A percentile compares a stretch with the other conserved stretches of the same genome.
These are phyloP conservation scores for Pachydiplax longipennis DNA, from an alignment of 2,888 invertebrate genomes.

Conservation along the genomic window DNA sequence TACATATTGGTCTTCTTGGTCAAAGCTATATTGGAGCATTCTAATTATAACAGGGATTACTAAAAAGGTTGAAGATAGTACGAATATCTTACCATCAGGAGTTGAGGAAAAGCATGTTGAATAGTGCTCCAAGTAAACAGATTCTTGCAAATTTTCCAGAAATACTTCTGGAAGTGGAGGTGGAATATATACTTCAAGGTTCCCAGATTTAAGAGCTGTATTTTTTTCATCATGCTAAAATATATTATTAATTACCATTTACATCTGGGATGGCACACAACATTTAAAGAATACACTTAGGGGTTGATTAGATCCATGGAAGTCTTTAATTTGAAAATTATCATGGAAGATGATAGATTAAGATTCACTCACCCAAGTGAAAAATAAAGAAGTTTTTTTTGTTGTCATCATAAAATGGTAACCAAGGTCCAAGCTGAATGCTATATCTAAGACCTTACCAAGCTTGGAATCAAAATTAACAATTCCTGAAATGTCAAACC, in stretches of 20 bases:
- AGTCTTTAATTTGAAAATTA: not conserved
- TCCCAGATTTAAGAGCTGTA: not conserved
- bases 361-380: not conserved
- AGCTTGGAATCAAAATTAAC: not conserved
- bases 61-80: not conserved
- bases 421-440: not conserved
- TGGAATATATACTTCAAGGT: conserved; percentile 15
- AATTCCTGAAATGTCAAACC: not conserved
- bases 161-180: not conserved
- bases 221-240: not conserved
- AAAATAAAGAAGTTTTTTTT: not conserved
- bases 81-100: not conserved
- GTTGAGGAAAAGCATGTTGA: not conserved
- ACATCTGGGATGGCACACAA: too few species aligned
- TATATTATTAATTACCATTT: not conserved
- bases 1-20: too few species aligned
- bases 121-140: not conserved
- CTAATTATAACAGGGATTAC: not conserved
- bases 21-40: too few species aligned
- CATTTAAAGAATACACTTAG: not conserved
- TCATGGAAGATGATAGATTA: too few species aligned
- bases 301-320: not conserved
- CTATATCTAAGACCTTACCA: not conserved
- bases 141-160: not conserved
- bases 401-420: conserved; percentile 10